These are phyloP conservation scores for Subacronicta megacephala DNA, from an alignment of 2,888 invertebrate genomes.

Conservation along the genomic window DNA sequence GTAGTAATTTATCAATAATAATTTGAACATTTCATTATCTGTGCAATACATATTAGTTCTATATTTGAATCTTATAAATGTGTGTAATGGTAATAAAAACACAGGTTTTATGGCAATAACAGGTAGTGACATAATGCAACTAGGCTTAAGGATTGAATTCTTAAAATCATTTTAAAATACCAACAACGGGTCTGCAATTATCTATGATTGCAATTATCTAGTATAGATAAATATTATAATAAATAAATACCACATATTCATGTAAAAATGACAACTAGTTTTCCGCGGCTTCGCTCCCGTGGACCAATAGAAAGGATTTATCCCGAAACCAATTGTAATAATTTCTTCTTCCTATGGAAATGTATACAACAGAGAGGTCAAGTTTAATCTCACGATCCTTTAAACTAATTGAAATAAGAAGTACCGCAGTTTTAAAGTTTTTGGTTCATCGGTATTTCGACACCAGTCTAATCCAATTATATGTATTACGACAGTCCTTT, in stretches of 20 bases:
- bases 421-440: too few relatives aligned
- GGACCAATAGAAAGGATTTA: too few relatives aligned
- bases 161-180: slow-evolving; percentile 40
- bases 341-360: too few relatives aligned
- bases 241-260: slow-evolving; percentile 26
- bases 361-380: too few relatives aligned
- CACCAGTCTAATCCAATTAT: too few relatives aligned
- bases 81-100: slow-evolving; percentile 4
- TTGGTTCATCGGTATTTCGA: too few relatives aligned
- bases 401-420: too few relatives aligned
- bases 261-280: slow-evolving; percentile 24
- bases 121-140: slow-evolving; percentile 1
- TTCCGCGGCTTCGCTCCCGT: too few relatives aligned
- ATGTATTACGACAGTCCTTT: too few relatives aligned
- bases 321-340: too few relatives aligned
- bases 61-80: slow-evolving; percentile 17
- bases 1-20: too few relatives aligned
- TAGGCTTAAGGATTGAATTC: slow-evolving; percentile 12
- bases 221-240: slow-evolving; percentile 17
- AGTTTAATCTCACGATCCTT: too few relatives aligned
- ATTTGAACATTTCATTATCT: slow-evolving; percentile 1
- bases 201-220: slow-evolving; percentile 23
- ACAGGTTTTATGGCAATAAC: slow-evolving; percentile 17
- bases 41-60: slow-evolving; percentile 5
- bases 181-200: slow-evolving; percentile 26